Conservation (phyloP, 2,113 vertebrate genomes). For the Danionella cerebrum region DNA sequence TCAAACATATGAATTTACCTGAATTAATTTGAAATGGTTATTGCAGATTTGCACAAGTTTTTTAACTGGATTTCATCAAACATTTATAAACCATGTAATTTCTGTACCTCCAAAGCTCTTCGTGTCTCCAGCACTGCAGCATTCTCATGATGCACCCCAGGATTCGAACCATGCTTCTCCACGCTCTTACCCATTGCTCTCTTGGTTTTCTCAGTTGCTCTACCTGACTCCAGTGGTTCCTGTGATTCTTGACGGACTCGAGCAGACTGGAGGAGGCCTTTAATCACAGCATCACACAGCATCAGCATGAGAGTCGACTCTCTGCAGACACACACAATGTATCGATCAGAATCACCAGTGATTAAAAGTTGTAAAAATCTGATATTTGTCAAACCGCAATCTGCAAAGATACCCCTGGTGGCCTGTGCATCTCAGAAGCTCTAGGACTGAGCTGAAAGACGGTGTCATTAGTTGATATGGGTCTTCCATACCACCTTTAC, state of each 20-base stretch:
- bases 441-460: conserved; percentile 63
- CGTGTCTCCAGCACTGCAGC: no score
- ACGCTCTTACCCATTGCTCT: conserved; percentile 48
- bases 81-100: no score
- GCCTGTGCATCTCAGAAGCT: conserved; percentile 57
- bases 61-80: no score
- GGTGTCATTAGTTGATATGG: conserved; percentile 64
- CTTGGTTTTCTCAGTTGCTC: conserved; percentile 41
- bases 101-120: no score
- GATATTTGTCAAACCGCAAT: no score
- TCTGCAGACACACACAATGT: conserved; percentile 50
- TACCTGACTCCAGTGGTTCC: conserved; percentile 31
- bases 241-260: no score
- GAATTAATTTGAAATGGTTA: no score
- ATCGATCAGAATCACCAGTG: background rate
- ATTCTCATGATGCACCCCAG: no score
- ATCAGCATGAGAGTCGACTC: conserved; percentile 54
- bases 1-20: no score
- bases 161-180: no score
- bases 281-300: conserved; percentile 73
- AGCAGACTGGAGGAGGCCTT: conserved; percentile 62
- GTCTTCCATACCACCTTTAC: conserved; percentile 70
- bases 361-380: no score
- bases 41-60: no score
- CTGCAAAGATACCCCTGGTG: conserved; percentile 72